Evolutionary conservation across 2,113 vertebrate genomes (phyloP).

Genomic region (Varanus salvator): DNA sequence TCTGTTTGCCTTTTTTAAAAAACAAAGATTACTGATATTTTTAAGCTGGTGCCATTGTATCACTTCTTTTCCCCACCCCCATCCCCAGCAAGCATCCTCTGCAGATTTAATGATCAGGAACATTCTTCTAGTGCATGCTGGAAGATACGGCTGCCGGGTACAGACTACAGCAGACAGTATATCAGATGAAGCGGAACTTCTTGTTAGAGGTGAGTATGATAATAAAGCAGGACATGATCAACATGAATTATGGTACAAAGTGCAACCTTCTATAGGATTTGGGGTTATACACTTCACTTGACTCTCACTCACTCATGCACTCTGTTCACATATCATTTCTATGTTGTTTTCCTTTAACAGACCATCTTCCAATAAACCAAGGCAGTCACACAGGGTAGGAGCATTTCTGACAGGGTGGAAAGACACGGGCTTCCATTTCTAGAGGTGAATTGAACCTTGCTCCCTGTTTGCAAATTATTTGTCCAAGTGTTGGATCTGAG

Average conservation of each 20-base stretch:
- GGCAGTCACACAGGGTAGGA: slow-evolving; percentile 10
- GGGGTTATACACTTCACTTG: slow-evolving; percentile 30
- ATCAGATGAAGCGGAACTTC: slow-evolving; percentile 90
- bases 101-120: slow-evolving; percentile 98
- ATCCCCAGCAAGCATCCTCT: slow-evolving; percentile 91
- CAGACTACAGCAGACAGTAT: slow-evolving; percentile 92
- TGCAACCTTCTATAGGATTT: slow-evolving; percentile 23
- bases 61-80: slow-evolving; percentile 52
- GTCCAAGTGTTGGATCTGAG: slow-evolving; percentile 1
- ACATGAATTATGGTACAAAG: slow-evolving; percentile 52
- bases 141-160: slow-evolving; percentile 92
- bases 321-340: slow-evolving; percentile 26
- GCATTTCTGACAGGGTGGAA: neutral
- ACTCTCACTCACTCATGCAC: slow-evolving; percentile 53
- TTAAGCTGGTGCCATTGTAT: slow-evolving; percentile 56
- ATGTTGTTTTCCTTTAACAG: neutral
- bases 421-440: slow-evolving; percentile 11
- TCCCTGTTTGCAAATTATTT: slow-evolving; percentile 16
- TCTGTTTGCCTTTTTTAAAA: slow-evolving; percentile 52
- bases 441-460: slow-evolving; percentile 22
- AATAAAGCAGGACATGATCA: slow-evolving; percentile 49
- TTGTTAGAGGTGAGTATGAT: slow-evolving; percentile 92
- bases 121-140: slow-evolving; percentile 95
- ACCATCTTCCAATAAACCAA: slow-evolving; percentile 29
- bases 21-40: slow-evolving; percentile 65